Evolutionary conservation across 2,797 vertebrate species (phyloP), one percentile per base, ranked within the genome.

Genomic region (Sebastes dallii): DNA sequence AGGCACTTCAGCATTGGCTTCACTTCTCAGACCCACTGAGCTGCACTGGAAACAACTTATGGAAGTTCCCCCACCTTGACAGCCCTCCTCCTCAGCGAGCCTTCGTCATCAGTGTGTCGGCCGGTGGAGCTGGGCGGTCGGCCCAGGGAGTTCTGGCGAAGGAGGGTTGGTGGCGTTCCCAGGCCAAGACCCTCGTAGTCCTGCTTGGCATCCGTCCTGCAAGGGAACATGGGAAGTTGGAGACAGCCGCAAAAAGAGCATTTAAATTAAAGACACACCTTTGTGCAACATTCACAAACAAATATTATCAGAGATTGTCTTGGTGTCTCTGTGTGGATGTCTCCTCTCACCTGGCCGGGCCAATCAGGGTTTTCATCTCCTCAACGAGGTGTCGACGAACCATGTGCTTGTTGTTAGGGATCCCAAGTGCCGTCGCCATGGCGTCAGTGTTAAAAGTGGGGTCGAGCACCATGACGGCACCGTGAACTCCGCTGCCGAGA

Each of bases 391-490:
- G 97, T 27, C 96, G 89, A 20, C 97, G 95, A 62, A 98, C 94
- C 93, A 97, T 97, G 83, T 97, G 96, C 91, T 97, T 97, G 94
- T 73, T 95, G 78, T 88, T 94, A 70, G 96, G 95, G 89, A 98
- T 97, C 71, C 96, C 96, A 74, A 98, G 92, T 13, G 94, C 95
- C 0, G 95, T 95, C 80, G 97, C 97, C 96, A 98, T 97, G 92
- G 95, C 77, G 42, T 98, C 97, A 0, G 94, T 95, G n/a, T 95
- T 97, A 87, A 98, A 98, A 2, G 96, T 95, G 12, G 96, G 96
- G 67, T 97, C 97, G 20, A 98, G 94, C 56, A 97, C 95, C 93
- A 98, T 94, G 85, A 97, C 96, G 0, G 97, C 97, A 0, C 97
- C 97, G 0, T 98, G 97, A 30, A 98, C 93, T 0, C 97, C 97